These are phyloP conservation scores for Sarcophaga rosellei DNA, from an alignment of 2,888 invertebrate species.

Conservation along the genomic window DNA sequence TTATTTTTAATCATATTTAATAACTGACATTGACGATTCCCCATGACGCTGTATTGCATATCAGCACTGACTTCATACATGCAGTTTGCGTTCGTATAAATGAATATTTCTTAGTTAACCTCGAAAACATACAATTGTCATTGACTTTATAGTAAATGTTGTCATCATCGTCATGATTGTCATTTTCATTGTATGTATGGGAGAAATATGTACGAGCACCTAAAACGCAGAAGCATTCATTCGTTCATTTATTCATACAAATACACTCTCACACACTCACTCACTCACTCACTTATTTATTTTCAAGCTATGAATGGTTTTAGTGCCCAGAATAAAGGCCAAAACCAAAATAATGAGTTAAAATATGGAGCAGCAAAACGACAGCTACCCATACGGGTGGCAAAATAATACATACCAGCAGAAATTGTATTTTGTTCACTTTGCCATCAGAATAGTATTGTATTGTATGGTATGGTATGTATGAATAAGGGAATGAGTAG, in stretches of 20 bases:
- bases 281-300: conserved; percentile 16
- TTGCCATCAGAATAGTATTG: conserved; percentile 13
- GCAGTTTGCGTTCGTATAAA: background rate
- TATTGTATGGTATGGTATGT: no score
- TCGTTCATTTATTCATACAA: background rate
- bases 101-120: conserved; percentile 43
- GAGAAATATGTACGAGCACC: conserved; percentile 8
- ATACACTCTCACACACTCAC: conserved; percentile 14
- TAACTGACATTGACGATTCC: no score
- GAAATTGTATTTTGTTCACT: conserved; percentile 19
- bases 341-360: conserved; percentile 59
- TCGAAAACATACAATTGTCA: conserved; percentile 52
- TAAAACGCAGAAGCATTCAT: conserved; percentile 46
- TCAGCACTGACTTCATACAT: background rate
- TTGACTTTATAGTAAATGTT: conserved; percentile 56
- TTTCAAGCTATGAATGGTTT: conserved; percentile 43
- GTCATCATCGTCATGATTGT: conserved; percentile 56
- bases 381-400: conserved; percentile 5
- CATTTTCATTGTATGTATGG: conserved; percentile 42
- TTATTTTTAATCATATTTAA: no score
- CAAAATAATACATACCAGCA: conserved; percentile 48
- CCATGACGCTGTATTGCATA: background rate
- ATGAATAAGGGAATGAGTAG: no score
- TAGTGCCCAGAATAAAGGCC: conserved; percentile 50
- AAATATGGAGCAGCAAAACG: conserved; percentile 41